These are phyloP conservation scores for Xenopus borealis DNA, from an alignment of 2,113 vertebrate species.

Conservation along the genomic window DNA sequence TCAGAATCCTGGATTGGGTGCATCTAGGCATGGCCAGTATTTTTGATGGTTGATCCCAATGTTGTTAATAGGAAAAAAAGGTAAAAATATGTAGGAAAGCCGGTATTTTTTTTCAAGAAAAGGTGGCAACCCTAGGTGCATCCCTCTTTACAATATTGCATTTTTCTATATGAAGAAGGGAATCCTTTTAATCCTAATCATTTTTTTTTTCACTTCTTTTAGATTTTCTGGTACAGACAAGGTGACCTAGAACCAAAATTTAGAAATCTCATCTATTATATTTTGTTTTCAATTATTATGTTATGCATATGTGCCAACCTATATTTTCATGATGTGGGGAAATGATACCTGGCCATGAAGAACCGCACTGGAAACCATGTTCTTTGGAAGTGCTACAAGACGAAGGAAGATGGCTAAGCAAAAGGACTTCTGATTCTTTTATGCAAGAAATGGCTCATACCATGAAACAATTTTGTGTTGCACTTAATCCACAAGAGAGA, in stretches of 20 bases:
- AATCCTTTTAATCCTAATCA: not conserved
- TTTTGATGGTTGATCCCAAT: too few species aligned
- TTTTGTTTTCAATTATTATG: slow-evolving; percentile 87
- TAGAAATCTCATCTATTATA: slow-evolving; percentile 94
- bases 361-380: slow-evolving; percentile 40
- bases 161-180: too few species aligned
- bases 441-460: slow-evolving; percentile 59
- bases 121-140: too few species aligned
- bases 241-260: slow-evolving; percentile 97
- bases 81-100: too few species aligned
- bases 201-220: slow-evolving; percentile 41
- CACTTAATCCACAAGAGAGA: slow-evolving; percentile 62
- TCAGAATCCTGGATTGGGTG: too few species aligned
- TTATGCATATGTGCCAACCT: slow-evolving; percentile 98
- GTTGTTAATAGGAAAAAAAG: too few species aligned
- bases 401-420: slow-evolving; percentile 32
- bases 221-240: slow-evolving; percentile 97
- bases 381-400: slow-evolving; percentile 47
- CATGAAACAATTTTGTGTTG: slow-evolving; percentile 58
- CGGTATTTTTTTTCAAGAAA: too few species aligned
- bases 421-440: slow-evolving; percentile 63
- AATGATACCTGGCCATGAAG: slow-evolving; percentile 58
- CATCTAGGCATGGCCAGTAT: too few species aligned
- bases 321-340: slow-evolving; percentile 92
- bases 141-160: too few species aligned